These are phyloP conservation scores for Poeciliopsis prolifica DNA, from an alignment of 2,113 vertebrate genomes.

Conservation along the genomic window DNA sequence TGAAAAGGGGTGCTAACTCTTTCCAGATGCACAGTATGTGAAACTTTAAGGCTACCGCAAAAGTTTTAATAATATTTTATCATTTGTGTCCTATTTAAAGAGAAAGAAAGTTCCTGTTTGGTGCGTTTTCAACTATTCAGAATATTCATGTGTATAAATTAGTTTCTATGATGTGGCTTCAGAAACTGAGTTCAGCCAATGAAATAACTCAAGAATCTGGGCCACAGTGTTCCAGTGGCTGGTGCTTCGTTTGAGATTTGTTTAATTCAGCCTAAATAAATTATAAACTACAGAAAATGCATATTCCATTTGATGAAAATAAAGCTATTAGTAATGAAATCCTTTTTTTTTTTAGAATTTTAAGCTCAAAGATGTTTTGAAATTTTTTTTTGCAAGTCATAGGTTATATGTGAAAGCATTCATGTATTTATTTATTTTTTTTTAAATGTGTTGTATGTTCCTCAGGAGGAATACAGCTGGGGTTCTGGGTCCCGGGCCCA, in stretches of 20 bases:
- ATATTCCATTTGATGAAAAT: conserved; percentile 60
- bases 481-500: conserved; percentile 83
- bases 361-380: neutral
- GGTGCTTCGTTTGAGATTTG: conserved; percentile 34
- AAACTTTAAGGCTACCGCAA: neutral
- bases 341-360: conserved; percentile 4
- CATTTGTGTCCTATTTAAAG: neutral
- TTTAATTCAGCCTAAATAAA: conserved; percentile 56
- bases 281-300: conserved; percentile 38
- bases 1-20: neutral
- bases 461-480: conserved; percentile 84
- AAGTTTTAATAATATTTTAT: neutral
- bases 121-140: conserved; percentile 8
- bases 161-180: conserved; percentile 39
- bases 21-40: neutral
- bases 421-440: neutral
- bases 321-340: conserved; percentile 30
- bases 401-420: neutral
- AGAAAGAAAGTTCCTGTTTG: neutral
- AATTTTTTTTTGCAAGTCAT: neutral
- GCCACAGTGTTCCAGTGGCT: conserved; percentile 39
- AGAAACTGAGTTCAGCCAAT: conserved; percentile 31
- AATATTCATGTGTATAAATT: conserved; percentile 40
- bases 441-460: neutral
- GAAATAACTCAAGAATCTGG: conserved; percentile 51